Evolutionary conservation across 2,888 invertebrate species (phyloP).

Genomic region (Chalcis sispes): DNA sequence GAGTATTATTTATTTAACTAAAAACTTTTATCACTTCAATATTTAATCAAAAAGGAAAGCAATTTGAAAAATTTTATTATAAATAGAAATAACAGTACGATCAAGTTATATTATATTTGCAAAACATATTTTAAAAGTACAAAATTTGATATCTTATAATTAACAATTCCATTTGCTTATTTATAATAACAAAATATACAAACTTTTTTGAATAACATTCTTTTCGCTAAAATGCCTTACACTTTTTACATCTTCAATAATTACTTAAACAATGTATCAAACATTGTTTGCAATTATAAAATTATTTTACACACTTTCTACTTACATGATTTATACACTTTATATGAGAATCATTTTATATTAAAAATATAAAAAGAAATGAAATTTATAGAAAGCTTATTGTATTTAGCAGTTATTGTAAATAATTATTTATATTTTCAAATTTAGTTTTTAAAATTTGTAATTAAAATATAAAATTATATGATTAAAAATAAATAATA

Average conservation of each 20-base stretch:
- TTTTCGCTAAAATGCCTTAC: conserved; percentile 15
- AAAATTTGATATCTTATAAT: conserved; percentile 51
- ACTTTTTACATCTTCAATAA: conserved; percentile 41
- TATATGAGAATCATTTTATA: conserved; percentile 32
- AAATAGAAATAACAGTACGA: too few species aligned
- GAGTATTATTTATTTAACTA: too few species aligned
- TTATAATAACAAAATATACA: conserved; percentile 56
- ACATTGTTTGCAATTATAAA: conserved; percentile 46
- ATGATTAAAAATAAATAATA: too few species aligned
- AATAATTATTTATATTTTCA: too few species aligned
- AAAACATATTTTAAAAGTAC: conserved; percentile 49
- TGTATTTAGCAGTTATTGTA: too few species aligned
- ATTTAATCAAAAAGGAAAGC: too few species aligned
- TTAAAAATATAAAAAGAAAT: too few species aligned
- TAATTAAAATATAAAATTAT: too few species aligned
- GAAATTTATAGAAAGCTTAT: too few species aligned
- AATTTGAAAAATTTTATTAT: too few species aligned
- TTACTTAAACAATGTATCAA: conserved; percentile 50
- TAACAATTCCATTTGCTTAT: conserved; percentile 52
- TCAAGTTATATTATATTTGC: conserved; percentile 38
- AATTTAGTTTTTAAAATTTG: too few species aligned
- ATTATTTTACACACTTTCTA: conserved; percentile 36
- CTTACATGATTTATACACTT: conserved; percentile 58
- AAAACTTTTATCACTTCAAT: too few species aligned
- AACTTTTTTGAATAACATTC: conserved; percentile 42